A percentile compares a stretch with the other conserved stretches of the same genome.
Evolutionary conservation across 2,888 invertebrate species (phyloP).

Genomic region (Cerastis leucographa): DNA sequence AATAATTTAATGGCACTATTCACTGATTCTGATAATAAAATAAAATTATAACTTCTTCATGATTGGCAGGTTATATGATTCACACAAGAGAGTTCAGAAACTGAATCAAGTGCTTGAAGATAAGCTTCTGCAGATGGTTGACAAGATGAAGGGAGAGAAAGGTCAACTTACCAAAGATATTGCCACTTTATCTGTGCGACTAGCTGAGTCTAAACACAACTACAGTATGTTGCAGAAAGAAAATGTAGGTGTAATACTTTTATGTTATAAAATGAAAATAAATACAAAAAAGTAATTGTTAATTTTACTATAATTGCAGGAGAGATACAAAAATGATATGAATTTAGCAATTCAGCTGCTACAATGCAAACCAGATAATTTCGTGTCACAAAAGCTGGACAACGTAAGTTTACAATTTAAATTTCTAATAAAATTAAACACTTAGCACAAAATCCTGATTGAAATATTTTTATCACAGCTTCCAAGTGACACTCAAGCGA

Average conservation of each 20-base stretch:
- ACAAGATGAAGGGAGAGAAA: slow-evolving; percentile 97
- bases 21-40: slow-evolving; percentile 2
- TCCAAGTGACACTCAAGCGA: slow-evolving; percentile 97
- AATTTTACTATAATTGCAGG: slow-evolving; percentile 91
- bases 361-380: slow-evolving; percentile 98
- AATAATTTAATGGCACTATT: neutral
- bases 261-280: neutral
- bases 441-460: slow-evolving; percentile 37
- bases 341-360: slow-evolving; percentile 97
- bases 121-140: slow-evolving; percentile 97
- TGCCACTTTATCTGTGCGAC: slow-evolving; percentile 94
- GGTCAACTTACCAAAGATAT: slow-evolving; percentile 96
- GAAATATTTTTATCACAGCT: slow-evolving; percentile 91
- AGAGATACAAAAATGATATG: slow-evolving; percentile 98
- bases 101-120: slow-evolving; percentile 98
- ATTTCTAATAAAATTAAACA: neutral
- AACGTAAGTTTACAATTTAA: slow-evolving; percentile 92
- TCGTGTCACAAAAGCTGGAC: slow-evolving; percentile 97
- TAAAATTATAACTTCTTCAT: neutral
- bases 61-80: slow-evolving; percentile 94
- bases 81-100: slow-evolving; percentile 97
- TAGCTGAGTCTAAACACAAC: slow-evolving; percentile 96
- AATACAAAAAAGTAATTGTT: neutral
- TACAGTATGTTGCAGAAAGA: slow-evolving; percentile 96
- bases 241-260: slow-evolving; percentile 92